phyloP scores from a whole-genome alignment of 2,797 vertebrate genomes.

The Mus caroli region DNA sequence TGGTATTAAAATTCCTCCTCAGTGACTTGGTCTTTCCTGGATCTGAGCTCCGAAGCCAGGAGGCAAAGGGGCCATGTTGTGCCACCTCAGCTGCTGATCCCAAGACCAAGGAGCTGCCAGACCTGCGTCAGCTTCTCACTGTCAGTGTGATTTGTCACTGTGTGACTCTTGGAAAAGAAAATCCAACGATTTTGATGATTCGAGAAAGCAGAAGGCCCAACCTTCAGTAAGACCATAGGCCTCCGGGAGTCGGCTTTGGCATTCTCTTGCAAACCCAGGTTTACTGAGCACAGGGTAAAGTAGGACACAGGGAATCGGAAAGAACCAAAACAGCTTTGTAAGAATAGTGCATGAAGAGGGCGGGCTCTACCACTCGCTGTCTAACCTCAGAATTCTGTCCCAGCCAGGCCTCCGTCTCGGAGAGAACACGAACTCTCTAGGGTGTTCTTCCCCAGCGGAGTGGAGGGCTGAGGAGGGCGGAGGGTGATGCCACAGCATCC shows the following conservation, averaged over 20 bases:
- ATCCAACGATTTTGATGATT: neutral
- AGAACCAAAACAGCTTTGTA: neutral
- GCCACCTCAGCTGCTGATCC: neutral
- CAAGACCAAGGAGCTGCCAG: neutral
- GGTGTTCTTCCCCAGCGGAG: neutral
- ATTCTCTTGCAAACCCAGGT: neutral
- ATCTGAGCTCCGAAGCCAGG: neutral
- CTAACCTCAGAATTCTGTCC: neutral
- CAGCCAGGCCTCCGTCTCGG: neutral
- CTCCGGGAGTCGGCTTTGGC: slow-evolving; percentile 21
- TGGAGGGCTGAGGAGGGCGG: neutral
- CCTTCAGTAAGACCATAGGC: neutral
- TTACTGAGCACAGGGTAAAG: neutral
- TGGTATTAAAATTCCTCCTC: neutral
- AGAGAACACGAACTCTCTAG: neutral
- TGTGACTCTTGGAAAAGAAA: neutral
- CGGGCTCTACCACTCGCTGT: too few species aligned
- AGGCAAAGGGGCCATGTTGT: neutral
- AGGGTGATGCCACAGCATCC: neutral
- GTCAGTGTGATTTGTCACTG: neutral
- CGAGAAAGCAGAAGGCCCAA: neutral
- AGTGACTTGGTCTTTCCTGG: fast-evolving
- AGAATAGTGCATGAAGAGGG: neutral
- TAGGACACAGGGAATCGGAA: neutral
- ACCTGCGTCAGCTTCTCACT: neutral